Conservation (phyloP, 2,113 vertebrate genomes). For the Strigops habroptila region DNA sequence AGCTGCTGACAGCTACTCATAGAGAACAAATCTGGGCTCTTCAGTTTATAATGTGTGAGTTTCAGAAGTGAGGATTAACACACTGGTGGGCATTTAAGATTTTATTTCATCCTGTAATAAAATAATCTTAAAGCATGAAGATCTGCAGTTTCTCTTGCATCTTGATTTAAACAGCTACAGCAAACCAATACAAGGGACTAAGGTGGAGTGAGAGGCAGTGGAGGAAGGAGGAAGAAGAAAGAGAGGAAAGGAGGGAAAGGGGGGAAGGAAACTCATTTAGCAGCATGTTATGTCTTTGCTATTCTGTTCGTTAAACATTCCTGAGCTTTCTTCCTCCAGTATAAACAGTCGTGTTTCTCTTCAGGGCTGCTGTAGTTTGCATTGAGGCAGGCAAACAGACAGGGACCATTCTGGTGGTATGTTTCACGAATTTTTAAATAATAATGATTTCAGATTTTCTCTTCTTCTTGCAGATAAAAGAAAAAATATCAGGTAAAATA, state of each 20-base stretch:
- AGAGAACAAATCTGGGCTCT: constrained; percentile 4
- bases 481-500: neutral
- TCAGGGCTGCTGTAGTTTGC: neutral
- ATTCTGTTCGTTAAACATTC: neutral
- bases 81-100: neutral
- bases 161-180: neutral
- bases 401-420: neutral
- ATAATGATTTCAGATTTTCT: neutral
- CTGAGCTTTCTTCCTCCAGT: neutral
- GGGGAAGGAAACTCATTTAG: neutral
- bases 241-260: neutral
- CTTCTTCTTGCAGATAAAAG: neutral
- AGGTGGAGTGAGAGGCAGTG: neutral
- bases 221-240: neutral
- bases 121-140: neutral
- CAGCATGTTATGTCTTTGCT: neutral
- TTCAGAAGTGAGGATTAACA: neutral
- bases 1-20: constrained; percentile 1
- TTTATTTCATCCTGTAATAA: constrained; percentile 1
- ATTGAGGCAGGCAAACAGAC: neutral
- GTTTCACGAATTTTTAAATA: neutral
- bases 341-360: neutral
- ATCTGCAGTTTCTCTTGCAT: neutral
- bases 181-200: neutral
- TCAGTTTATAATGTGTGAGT: neutral